These are phyloP conservation scores for Melinaea marsaeus DNA, from an alignment of 2,888 invertebrate species.

Conservation along the genomic window DNA sequence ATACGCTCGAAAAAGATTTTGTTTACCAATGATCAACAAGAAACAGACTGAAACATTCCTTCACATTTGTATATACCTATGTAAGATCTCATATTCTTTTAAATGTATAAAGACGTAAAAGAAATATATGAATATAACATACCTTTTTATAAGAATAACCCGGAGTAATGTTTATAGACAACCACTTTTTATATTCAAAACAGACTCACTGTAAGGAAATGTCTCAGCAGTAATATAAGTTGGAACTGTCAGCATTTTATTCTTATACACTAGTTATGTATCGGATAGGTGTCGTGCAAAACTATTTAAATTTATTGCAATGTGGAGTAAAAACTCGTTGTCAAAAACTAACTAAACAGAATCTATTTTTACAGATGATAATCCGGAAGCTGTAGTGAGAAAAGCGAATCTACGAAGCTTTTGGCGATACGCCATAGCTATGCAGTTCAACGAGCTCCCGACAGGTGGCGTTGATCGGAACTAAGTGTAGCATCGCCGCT, in stretches of 20 bases:
- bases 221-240: neutral
- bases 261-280: neutral
- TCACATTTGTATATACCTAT: too few species aligned
- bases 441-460: constrained; percentile 10
- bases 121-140: neutral
- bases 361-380: constrained; percentile 31
- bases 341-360: constrained; percentile 27
- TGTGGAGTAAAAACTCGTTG: constrained; percentile 14
- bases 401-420: constrained; percentile 8
- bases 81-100: too few species aligned
- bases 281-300: neutral
- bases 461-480: constrained; percentile 20
- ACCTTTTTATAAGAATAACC: constrained; percentile 3
- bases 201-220: neutral
- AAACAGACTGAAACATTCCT: too few species aligned
- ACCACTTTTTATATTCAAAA: neutral
- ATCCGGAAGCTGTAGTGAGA: constrained; percentile 14
- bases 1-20: too few species aligned
- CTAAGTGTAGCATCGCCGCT: neutral
- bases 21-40: too few species aligned
- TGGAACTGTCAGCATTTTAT: neutral
- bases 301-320: neutral
- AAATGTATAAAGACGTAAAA: neutral
- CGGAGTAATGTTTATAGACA: neutral
- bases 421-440: neutral